These are phyloP conservation scores for Paramuricea clavata DNA, from an alignment of 92 coral and sea anemone species.

Conservation along the genomic window DNA sequence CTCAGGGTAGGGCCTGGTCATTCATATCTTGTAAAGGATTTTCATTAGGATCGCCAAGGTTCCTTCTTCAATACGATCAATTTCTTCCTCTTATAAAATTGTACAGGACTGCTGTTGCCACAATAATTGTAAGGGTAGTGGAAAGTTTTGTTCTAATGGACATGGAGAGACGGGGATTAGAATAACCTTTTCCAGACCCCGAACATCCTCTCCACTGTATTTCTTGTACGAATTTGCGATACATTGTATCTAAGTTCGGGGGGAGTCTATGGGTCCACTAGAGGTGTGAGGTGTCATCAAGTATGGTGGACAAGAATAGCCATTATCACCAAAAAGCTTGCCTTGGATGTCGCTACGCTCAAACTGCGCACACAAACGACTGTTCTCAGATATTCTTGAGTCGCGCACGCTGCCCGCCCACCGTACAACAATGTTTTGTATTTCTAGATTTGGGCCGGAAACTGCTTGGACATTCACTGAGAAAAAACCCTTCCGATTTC, in stretches of 20 bases:
- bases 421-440: neutral
- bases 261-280: too few relatives aligned
- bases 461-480: slow-evolving; percentile 29
- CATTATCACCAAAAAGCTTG: too few relatives aligned
- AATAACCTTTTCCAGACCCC: too few relatives aligned
- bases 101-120: slow-evolving; percentile 26
- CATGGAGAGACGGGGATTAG: neutral
- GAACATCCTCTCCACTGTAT: too few relatives aligned
- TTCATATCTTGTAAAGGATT: neutral
- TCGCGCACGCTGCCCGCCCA: slow-evolving; percentile 22
- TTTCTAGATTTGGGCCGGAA: slow-evolving; percentile 26
- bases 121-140: slow-evolving; percentile 6
- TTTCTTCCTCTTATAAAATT: slow-evolving; percentile 19
- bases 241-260: too few relatives aligned
- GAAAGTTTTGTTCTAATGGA: slow-evolving; percentile 9
- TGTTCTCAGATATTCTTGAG: slow-evolving; percentile 23
- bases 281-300: too few relatives aligned
- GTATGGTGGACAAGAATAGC: too few relatives aligned
- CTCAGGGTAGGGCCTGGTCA: too few relatives aligned
- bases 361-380: slow-evolving; percentile 37
- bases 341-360: too few relatives aligned
- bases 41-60: neutral
- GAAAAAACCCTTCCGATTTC: slow-evolving; percentile 35
- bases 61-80: neutral
- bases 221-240: too few relatives aligned